Evolutionary conservation across 2,797 vertebrate genomes (phyloP).

Genomic region (Rhyacichthys aspro): DNA sequence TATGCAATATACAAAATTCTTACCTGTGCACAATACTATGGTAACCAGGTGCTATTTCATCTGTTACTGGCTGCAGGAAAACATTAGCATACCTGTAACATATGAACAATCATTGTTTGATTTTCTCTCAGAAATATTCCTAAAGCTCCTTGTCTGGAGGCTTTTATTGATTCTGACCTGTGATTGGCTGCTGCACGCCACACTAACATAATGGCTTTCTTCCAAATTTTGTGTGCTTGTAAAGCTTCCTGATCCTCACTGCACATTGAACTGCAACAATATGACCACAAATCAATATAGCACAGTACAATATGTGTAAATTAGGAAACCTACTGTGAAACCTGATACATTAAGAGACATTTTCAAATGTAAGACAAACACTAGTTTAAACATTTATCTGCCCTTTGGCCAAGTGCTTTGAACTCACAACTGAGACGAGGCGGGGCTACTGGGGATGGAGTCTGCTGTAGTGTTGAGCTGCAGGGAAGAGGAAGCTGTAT

Average conservation of each 20-base stretch:
- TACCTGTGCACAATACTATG: slow-evolving; percentile 98
- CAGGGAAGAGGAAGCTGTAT: slow-evolving; percentile 88
- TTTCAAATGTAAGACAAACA: slow-evolving; percentile 5
- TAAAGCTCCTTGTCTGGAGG: neutral
- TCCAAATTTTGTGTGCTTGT: slow-evolving; percentile 99
- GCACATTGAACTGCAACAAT: slow-evolving; percentile 86
- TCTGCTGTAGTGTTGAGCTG: slow-evolving; percentile 91
- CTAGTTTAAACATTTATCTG: slow-evolving; percentile 10
- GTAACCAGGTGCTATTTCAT: slow-evolving; percentile 97
- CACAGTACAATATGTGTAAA: neutral
- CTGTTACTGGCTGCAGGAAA: slow-evolving; percentile 96
- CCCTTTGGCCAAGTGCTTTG: slow-evolving; percentile 19
- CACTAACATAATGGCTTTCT: slow-evolving; percentile 98
- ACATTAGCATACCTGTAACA: slow-evolving; percentile 93
- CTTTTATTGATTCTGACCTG: slow-evolving; percentile 76
- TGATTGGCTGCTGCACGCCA: slow-evolving; percentile 99
- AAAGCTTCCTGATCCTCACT: slow-evolving; percentile 97
- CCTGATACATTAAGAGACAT: neutral
- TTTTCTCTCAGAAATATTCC: slow-evolving; percentile 1
- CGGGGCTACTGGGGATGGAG: slow-evolving; percentile 96
- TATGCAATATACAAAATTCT: neutral
- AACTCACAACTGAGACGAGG: slow-evolving; percentile 97
- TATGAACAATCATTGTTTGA: slow-evolving; percentile 6
- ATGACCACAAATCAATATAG: slow-evolving; percentile 2
- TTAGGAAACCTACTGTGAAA: slow-evolving; percentile 16